These are phyloP conservation scores for Plebejus argus DNA, from an alignment of 2,888 invertebrate genomes.

Conservation along the genomic window DNA sequence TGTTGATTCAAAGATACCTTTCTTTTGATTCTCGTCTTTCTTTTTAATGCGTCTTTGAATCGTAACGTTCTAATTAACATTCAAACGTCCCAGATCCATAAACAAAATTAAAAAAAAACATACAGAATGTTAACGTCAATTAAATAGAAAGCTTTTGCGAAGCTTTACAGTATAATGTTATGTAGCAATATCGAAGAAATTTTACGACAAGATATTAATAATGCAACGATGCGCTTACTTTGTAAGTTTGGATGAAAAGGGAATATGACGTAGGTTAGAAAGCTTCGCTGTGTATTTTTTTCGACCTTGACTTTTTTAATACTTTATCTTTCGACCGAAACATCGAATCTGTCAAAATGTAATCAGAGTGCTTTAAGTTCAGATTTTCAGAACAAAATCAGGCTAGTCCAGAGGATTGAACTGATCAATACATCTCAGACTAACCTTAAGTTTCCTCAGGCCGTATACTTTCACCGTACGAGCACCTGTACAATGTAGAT, in stretches of 20 bases:
- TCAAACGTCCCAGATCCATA: background rate
- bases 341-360: too few species aligned
- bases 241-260: background rate
- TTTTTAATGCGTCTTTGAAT: background rate
- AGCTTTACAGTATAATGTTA: slow-evolving; percentile 37
- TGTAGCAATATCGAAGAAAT: background rate
- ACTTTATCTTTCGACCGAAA: too few species aligned
- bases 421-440: too few species aligned
- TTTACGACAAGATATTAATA: background rate
- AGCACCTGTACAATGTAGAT: too few species aligned
- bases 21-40: background rate
- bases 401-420: too few species aligned
- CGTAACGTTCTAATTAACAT: background rate
- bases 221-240: background rate
- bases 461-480: too few species aligned
- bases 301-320: too few species aligned
- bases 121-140: slow-evolving; percentile 14
- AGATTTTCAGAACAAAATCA: too few species aligned
- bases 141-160: slow-evolving; percentile 14
- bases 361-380: too few species aligned
- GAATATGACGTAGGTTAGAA: background rate
- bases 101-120: background rate
- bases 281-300: background rate
- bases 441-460: too few species aligned
- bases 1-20: background rate